Conservation (phyloP, 2,113 vertebrate species). For the Toxostoma redivivum region DNA sequence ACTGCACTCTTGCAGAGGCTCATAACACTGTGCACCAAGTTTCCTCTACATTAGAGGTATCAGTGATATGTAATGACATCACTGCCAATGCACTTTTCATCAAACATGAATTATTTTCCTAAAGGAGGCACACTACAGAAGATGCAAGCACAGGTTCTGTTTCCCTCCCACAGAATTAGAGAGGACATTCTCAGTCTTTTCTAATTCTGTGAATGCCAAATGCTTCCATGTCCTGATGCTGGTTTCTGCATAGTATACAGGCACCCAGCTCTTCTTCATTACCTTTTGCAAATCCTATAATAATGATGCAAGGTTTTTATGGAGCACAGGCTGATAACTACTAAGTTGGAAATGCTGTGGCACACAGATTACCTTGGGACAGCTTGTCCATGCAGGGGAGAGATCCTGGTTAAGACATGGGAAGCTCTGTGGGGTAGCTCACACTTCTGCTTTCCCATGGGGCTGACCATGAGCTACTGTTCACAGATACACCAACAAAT, state of each 20-base stretch:
- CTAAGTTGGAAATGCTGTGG: background rate
- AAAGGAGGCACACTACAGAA: background rate
- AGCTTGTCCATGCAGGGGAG: background rate
- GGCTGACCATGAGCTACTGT: background rate
- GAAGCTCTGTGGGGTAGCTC: background rate
- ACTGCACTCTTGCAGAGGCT: background rate
- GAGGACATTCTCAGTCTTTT: background rate
- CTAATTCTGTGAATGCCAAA: background rate
- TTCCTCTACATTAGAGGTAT: background rate
- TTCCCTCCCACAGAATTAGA: background rate
- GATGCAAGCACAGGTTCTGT: background rate
- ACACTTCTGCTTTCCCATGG: background rate
- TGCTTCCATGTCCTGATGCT: accelerated
- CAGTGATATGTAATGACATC: background rate
- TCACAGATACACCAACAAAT: background rate
- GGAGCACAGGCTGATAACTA: background rate
- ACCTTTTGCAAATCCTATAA: background rate
- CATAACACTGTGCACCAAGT: accelerated
- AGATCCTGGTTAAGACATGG: background rate
- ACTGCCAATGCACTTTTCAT: background rate
- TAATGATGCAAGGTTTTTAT: background rate
- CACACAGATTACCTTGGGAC: background rate
- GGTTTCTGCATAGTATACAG: background rate
- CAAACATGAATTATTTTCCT: background rate
- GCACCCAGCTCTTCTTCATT: background rate